Percentiles rank a stretch among this genome's conserved stretches.
These are phyloP conservation scores for Amniataba percoides DNA, from an alignment of 2,797 vertebrate species.

Conservation along the genomic window DNA sequence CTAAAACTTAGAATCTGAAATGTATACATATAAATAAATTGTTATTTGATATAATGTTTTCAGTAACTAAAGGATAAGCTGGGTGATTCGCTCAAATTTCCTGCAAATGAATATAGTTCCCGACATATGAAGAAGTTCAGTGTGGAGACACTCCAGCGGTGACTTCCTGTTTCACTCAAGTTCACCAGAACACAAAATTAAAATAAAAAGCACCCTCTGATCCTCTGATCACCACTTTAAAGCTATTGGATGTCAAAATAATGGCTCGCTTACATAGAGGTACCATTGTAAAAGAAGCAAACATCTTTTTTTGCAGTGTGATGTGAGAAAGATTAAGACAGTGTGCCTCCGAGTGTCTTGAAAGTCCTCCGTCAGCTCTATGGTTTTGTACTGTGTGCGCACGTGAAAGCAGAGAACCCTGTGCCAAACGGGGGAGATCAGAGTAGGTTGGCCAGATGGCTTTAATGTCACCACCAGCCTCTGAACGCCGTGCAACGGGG, in stretches of 20 bases:
- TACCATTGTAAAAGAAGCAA: conserved; percentile 19
- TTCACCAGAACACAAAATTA: not conserved
- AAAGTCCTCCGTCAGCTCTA: conserved; percentile 23
- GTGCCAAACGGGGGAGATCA: conserved; percentile 51
- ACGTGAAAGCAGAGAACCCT: conserved; percentile 44
- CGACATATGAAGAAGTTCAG: conserved; percentile 22
- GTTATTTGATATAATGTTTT: not conserved
- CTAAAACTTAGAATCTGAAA: not conserved
- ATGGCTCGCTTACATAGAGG: conserved; percentile 4
- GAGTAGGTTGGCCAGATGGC: conserved; percentile 73
- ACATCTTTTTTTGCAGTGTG: not conserved
- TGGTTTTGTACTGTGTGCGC: conserved; percentile 25
- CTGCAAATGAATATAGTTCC: not conserved
- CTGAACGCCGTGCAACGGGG: conserved; percentile 55
- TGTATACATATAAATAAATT: not conserved
- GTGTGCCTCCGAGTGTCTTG: conserved; percentile 6
- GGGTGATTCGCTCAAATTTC: not conserved
- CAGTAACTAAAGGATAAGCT: conserved; percentile 1
- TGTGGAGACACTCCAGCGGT: not conserved
- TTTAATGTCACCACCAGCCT: conserved; percentile 78
- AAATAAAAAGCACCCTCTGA: not conserved
- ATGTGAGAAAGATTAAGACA: conserved; percentile 14
- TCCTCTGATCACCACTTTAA: conserved; percentile 19
- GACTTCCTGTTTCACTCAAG: not conserved
- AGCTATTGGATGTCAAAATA: conserved; percentile 45